phyloP scores from a whole-genome alignment of 2,888 invertebrate species.

The Lasioglossum leucozonium region DNA sequence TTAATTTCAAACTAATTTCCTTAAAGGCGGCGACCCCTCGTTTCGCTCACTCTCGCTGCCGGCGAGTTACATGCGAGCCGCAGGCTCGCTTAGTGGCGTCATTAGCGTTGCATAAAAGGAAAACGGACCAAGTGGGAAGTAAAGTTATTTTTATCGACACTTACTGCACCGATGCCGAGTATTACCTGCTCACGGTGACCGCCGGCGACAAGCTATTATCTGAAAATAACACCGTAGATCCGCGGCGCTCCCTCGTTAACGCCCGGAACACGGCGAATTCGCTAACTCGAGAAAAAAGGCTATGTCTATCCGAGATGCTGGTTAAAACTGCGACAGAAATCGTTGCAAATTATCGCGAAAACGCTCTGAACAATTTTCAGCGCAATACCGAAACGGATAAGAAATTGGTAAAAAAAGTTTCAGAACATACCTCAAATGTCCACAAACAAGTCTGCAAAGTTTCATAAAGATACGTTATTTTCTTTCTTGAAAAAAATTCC shows the following conservation, averaged over 20 bases:
- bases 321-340: background rate
- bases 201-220: background rate
- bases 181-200: slow-evolving; percentile 17
- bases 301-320: background rate
- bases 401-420: too few relatives aligned
- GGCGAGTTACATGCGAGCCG: slow-evolving; percentile 40
- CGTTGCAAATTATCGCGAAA: background rate
- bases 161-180: slow-evolving; percentile 20
- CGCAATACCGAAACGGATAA: background rate
- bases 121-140: slow-evolving; percentile 43
- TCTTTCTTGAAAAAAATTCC: too few relatives aligned
- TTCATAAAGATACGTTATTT: too few relatives aligned
- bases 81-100: slow-evolving; percentile 48
- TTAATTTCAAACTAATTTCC: slow-evolving; percentile 67
- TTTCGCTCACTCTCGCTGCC: slow-evolving; percentile 12
- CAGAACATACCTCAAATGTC: too few relatives aligned
- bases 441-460: too few relatives aligned
- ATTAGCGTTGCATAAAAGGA: slow-evolving; percentile 62
- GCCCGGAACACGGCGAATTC: background rate
- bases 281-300: background rate
- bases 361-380: background rate
- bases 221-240: slow-evolving; percentile 1
- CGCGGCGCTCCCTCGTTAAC: background rate
- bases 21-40: slow-evolving; percentile 56
- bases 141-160: slow-evolving; percentile 53